Conservation (phyloP, 2,113 vertebrate genomes). For the Cromileptes altivelis region DNA sequence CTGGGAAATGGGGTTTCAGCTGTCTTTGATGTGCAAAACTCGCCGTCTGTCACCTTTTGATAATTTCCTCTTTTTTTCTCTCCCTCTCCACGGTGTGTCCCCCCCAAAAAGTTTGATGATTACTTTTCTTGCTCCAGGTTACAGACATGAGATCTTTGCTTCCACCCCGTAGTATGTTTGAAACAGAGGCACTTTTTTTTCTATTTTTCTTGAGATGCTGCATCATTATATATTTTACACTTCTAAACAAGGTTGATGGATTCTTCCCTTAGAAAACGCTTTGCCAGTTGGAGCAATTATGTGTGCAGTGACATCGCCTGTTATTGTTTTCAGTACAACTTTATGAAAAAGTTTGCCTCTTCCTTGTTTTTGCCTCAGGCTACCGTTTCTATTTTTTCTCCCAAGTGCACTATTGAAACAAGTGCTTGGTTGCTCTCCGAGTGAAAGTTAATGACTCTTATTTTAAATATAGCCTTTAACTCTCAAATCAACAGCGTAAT, state of each 20-base stretch:
- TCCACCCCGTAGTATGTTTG: slow-evolving; percentile 32
- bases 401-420: slow-evolving; percentile 48
- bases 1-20: slow-evolving; percentile 19
- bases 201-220: slow-evolving; percentile 48
- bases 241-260: slow-evolving; percentile 69
- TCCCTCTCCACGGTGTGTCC: slow-evolving; percentile 10
- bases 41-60: slow-evolving; percentile 40
- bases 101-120: slow-evolving; percentile 51
- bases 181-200: slow-evolving; percentile 33
- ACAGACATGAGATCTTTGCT: slow-evolving; percentile 56
- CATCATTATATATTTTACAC: slow-evolving; percentile 55
- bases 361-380: slow-evolving; percentile 65
- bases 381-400: slow-evolving; percentile 40
- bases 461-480: slow-evolving; percentile 66
- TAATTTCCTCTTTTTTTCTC: slow-evolving; percentile 22
- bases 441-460: slow-evolving; percentile 60
- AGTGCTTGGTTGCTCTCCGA: slow-evolving; percentile 36
- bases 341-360: slow-evolving; percentile 66
- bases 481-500: slow-evolving; percentile 56
- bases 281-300: slow-evolving; percentile 72
- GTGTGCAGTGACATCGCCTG: slow-evolving; percentile 65
- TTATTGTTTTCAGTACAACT: slow-evolving; percentile 75
- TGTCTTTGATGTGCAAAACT: slow-evolving; percentile 45
- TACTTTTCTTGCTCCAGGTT: slow-evolving; percentile 67
- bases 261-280: slow-evolving; percentile 63